Conservation (phyloP, 2,797 vertebrate genomes). For the Cryptoblepharus egeriae region DNA sequence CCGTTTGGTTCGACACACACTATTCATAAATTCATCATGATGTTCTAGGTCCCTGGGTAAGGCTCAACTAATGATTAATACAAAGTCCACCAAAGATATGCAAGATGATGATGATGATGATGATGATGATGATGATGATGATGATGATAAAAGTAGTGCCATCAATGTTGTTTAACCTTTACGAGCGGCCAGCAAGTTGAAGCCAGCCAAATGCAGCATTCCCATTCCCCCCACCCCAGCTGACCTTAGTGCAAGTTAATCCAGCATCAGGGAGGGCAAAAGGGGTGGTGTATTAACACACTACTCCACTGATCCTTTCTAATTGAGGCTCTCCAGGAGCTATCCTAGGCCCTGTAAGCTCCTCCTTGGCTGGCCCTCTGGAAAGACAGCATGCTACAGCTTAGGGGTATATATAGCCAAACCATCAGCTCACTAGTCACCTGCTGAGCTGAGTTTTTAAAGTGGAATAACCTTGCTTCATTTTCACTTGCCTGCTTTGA, state of each 20-base stretch:
- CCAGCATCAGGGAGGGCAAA: conserved; percentile 29
- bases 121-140: too few species aligned
- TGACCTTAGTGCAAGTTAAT: fast-evolving
- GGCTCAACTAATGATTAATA: too few species aligned
- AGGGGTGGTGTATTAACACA: conserved; percentile 30
- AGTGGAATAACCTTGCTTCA: conserved; percentile 5
- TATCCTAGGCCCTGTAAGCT: conserved; percentile 45
- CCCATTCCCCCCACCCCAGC: fast-evolving
- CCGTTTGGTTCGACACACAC: too few species aligned
- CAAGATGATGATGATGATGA: too few species aligned
- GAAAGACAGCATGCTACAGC: conserved; percentile 54
- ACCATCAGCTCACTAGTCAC: conserved; percentile 28
- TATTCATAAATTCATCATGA: too few species aligned
- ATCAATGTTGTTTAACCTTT: too few species aligned
- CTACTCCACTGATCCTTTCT: conserved; percentile 47
- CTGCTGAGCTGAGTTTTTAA: background rate
- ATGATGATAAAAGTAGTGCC: too few species aligned
- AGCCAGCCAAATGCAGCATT: background rate
- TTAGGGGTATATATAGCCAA: conserved; percentile 55
- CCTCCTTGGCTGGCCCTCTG: conserved; percentile 61
- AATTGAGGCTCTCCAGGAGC: conserved; percentile 60
- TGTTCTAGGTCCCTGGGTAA: too few species aligned
- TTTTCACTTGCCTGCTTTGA: background rate
- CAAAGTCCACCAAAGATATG: too few species aligned
- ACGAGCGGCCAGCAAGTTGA: background rate